Conservation (phyloP, 2,888 invertebrate genomes). For the Pediacus dermestoides region DNA sequence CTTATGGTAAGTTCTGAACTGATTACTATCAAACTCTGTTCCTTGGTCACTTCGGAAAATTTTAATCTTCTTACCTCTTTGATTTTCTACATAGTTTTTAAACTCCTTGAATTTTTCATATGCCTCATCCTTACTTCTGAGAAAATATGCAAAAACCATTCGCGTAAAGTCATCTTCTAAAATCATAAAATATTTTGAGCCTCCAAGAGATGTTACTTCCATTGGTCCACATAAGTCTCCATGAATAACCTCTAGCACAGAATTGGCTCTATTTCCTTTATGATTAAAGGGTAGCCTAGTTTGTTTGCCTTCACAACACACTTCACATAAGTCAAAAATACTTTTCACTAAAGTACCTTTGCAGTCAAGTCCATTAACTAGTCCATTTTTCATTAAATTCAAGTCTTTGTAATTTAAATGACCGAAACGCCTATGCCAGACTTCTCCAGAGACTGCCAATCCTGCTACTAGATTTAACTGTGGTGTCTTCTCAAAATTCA, state of each 20-base stretch:
- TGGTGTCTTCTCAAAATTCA: too few species aligned
- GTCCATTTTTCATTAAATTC: neutral
- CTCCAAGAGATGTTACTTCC: conserved; percentile 25
- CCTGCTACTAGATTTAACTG: too few species aligned
- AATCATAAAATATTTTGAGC: conserved; percentile 30
- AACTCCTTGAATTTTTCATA: conserved; percentile 22
- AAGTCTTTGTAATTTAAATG: conserved; percentile 4
- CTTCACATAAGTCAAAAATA: neutral
- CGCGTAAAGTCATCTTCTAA: conserved; percentile 35
- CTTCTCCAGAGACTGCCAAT: too few species aligned
- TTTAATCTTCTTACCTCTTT: conserved; percentile 27
- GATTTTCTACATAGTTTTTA: conserved; percentile 26
- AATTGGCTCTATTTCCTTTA: conserved; percentile 22
- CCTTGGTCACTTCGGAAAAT: conserved; percentile 30
- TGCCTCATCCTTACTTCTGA: conserved; percentile 29
- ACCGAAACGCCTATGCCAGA: conserved; percentile 18
- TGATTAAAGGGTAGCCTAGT: conserved; percentile 29
- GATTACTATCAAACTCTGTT: conserved; percentile 22
- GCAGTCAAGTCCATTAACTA: neutral
- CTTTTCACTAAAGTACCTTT: too few species aligned
- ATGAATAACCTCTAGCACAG: conserved; percentile 32
- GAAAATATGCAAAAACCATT: conserved; percentile 27
- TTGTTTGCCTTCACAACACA: conserved; percentile 27
- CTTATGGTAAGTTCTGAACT: conserved; percentile 17
- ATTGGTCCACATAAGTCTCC: conserved; percentile 34